Evolutionary conservation across 2,797 vertebrate genomes (phyloP).

Genomic region (Myripristis jacobus): DNA sequence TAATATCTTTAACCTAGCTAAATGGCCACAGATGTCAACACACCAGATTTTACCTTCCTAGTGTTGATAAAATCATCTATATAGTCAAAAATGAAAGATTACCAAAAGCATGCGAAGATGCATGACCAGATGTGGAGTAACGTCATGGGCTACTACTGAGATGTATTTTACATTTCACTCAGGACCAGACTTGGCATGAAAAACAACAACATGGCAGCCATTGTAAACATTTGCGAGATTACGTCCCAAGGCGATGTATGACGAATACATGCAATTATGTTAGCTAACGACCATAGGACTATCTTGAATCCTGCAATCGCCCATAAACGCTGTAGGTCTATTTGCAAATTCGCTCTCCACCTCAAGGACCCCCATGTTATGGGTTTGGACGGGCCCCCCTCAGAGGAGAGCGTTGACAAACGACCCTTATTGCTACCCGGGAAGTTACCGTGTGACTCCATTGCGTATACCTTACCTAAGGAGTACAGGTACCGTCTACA

Average conservation of each 20-base stretch:
- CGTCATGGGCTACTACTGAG: too few species aligned
- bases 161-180: too few species aligned
- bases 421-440: constrained; percentile 72
- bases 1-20: neutral
- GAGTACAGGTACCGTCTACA: neutral
- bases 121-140: neutral
- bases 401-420: constrained; percentile 84
- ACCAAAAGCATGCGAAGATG: neutral
- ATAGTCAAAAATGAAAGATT: neutral
- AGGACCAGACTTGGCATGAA: too few species aligned
- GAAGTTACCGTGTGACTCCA: neutral
- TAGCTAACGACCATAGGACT: neutral
- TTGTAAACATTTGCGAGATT: too few species aligned
- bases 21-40: too few species aligned
- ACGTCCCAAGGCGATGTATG: neutral
- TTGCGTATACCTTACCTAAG: constrained; percentile 52
- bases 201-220: too few species aligned
- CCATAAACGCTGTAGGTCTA: constrained; percentile 4
- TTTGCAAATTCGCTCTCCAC: constrained; percentile 63
- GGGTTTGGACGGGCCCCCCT: constrained; percentile 70
- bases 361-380: constrained; percentile 77
- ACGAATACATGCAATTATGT: too few species aligned
- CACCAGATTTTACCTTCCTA: too few species aligned
- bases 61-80: neutral
- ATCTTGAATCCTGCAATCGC: neutral